A percentile compares a stretch with the other conserved stretches of the same genome.
Evolutionary conservation across 2,113 vertebrate species (phyloP).

Genomic region (Oreotrochilus melanogaster): DNA sequence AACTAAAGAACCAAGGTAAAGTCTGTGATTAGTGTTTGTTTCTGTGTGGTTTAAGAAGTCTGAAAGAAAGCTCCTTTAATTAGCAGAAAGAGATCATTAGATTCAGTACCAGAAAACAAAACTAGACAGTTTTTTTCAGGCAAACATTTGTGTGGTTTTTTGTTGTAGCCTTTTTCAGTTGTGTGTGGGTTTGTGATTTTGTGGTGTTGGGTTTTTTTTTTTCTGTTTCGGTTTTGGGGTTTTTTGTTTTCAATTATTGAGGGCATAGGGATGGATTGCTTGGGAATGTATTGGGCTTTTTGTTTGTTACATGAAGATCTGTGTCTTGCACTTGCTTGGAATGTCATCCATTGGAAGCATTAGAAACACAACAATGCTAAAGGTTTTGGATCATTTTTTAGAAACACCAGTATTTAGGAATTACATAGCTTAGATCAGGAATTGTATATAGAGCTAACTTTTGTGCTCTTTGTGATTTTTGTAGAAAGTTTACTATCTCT

Average conservation of each 20-base stretch:
- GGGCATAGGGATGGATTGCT: not conserved
- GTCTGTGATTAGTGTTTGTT: not conserved
- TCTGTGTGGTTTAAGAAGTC: not conserved
- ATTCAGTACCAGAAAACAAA: not conserved
- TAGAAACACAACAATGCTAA: not conserved
- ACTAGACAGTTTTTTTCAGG: not conserved
- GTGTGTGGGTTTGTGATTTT: too few species aligned
- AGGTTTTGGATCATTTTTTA: not conserved
- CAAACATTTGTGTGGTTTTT: not conserved
- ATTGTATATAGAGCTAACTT: not conserved
- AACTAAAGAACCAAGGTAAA: not conserved
- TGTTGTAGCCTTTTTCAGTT: too few species aligned
- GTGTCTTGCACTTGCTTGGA: not conserved
- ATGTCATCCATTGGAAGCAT: not conserved
- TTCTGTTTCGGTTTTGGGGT: too few species aligned
- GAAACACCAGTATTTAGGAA: not conserved
- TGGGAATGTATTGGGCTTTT: not conserved
- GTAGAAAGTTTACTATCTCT: not conserved
- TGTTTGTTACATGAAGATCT: not conserved
- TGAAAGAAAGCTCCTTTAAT: not conserved
- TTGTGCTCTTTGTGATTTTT: not conserved
- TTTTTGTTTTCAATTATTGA: not conserved
- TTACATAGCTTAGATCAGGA: not conserved
- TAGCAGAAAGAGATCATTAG: not conserved
- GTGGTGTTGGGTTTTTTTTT: too few species aligned